Evolutionary conservation across 2,113 vertebrate genomes (phyloP).

Genomic region (Hydrochoerus hydrochaeris): DNA sequence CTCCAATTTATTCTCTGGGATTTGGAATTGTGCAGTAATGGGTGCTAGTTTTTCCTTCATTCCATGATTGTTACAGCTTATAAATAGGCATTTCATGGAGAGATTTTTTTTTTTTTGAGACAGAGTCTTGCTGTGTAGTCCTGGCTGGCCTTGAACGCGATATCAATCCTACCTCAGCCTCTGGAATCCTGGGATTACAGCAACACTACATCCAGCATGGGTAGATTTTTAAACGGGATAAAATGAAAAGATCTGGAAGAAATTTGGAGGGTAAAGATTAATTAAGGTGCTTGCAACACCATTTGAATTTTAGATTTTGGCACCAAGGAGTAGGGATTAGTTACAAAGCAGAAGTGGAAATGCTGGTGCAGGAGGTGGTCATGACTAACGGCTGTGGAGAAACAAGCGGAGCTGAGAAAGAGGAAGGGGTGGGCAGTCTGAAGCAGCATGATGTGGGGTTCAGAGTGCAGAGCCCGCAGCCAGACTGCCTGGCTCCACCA

Average conservation of each 20-base stretch:
- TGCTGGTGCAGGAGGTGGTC: background rate
- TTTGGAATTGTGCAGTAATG: background rate
- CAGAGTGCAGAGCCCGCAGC: background rate
- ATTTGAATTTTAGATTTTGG: background rate
- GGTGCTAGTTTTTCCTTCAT: background rate
- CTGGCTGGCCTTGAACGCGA: background rate
- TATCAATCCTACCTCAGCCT: background rate
- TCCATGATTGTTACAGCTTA: background rate
- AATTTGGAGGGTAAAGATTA: background rate
- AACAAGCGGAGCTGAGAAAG: background rate
- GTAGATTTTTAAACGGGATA: background rate
- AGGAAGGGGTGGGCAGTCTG: background rate
- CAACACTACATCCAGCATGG: background rate
- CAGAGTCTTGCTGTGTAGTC: background rate
- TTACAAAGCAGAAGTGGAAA: background rate
- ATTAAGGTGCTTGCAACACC: background rate
- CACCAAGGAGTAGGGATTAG: background rate
- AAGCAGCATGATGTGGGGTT: background rate
- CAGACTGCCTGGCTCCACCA: background rate
- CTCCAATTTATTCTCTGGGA: background rate
- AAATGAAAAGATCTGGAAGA: background rate
- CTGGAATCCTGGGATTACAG: background rate
- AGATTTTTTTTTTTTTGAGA: background rate
- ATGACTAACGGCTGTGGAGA: background rate
- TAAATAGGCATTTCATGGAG: background rate